A percentile compares a stretch with the other conserved stretches of the same genome.
These are phyloP conservation scores for Carollia perspicillata DNA, from an alignment of 2,113 vertebrate species.

Conservation along the genomic window DNA sequence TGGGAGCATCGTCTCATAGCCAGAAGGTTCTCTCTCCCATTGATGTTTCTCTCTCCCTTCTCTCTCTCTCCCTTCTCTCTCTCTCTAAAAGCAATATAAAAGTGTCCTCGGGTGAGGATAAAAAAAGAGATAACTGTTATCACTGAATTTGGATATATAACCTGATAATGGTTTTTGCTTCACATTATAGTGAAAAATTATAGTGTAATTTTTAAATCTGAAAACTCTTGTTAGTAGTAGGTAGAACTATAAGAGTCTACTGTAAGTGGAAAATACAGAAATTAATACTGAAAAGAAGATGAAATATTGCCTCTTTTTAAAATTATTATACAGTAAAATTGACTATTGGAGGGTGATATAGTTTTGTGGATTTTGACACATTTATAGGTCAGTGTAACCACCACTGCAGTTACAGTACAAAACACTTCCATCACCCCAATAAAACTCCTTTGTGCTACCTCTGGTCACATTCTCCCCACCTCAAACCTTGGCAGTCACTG, in stretches of 20 bases:
- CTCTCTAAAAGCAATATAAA: too few species aligned
- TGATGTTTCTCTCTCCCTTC: too few species aligned
- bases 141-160: background rate
- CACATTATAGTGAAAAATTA: background rate
- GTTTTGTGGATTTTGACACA: conserved; percentile 11
- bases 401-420: background rate
- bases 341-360: background rate
- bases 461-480: background rate
- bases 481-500: background rate
- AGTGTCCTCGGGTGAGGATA: too few species aligned
- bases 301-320: background rate
- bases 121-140: conserved; percentile 3
- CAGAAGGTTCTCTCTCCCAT: too few species aligned
- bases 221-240: background rate
- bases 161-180: background rate
- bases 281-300: conserved; percentile 19
- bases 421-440: background rate
- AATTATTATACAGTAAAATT: background rate
- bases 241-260: background rate
- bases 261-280: conserved; percentile 23
- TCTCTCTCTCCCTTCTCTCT: too few species aligned
- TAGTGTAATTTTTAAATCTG: background rate
- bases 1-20: too few species aligned
- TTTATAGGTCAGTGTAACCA: background rate
- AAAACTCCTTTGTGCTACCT: background rate